Evolutionary conservation across 2,888 invertebrate genomes (phyloP).

Genomic region (Brenthis ino): DNA sequence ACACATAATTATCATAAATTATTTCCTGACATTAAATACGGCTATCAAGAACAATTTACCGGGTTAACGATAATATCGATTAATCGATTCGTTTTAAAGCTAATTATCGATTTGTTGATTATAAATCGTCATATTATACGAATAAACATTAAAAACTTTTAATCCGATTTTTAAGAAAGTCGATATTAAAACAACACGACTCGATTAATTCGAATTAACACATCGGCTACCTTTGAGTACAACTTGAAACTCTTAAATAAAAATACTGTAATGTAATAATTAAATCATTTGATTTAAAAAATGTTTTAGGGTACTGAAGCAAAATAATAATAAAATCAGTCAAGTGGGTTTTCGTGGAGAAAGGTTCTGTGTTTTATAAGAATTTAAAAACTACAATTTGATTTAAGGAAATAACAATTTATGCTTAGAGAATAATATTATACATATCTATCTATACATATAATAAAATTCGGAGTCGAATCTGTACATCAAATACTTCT

Average conservation of each 20-base stretch:
- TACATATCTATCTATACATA: too few species aligned
- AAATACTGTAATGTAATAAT: not conserved
- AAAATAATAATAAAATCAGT: too few species aligned
- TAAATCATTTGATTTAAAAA: not conserved
- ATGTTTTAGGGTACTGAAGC: too few species aligned
- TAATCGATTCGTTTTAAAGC: conserved; percentile 9
- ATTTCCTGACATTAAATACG: not conserved
- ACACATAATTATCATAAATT: not conserved
- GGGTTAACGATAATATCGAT: conserved; percentile 1
- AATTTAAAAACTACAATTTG: too few species aligned
- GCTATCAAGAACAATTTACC: not conserved
- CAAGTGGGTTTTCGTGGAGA: too few species aligned
- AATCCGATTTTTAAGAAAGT: conserved; percentile 13
- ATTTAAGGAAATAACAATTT: too few species aligned
- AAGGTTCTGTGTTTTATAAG: too few species aligned
- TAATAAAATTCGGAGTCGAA: too few species aligned
- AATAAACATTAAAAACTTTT: not conserved
- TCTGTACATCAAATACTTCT: too few species aligned
- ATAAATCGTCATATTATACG: conserved; percentile 26
- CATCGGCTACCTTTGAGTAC: conserved; percentile 15
- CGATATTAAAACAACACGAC: conserved; percentile 8
- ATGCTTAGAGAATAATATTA: too few species aligned
- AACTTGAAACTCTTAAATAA: conserved; percentile 3
- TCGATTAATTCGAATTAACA: conserved; percentile 18
- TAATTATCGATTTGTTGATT: conserved; percentile 20